Conservation (phyloP, 2,113 vertebrate genomes). For the Lamprologus callipterus region DNA sequence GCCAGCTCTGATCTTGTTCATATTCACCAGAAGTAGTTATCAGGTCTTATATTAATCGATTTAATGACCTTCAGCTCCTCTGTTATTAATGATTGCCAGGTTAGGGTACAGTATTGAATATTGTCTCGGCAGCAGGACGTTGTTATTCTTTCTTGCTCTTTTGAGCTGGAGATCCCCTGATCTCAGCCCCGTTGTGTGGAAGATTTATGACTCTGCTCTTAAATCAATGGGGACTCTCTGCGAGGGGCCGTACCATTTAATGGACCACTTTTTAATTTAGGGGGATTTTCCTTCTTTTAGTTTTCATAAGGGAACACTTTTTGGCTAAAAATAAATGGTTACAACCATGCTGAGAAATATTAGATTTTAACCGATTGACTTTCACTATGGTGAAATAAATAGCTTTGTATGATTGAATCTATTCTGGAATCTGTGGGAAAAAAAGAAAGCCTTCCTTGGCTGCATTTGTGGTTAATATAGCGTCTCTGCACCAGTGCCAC, state of each 20-base stretch:
- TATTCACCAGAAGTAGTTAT: neutral
- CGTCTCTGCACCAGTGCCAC: neutral
- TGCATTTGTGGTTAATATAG: constrained; percentile 12
- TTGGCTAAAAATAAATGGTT: constrained; percentile 17
- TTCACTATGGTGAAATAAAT: constrained; percentile 7
- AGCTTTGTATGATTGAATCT: constrained; percentile 1
- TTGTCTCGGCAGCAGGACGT: constrained; percentile 21
- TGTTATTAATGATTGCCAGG: constrained; percentile 55
- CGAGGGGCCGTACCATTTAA: constrained; percentile 42
- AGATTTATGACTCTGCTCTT: constrained; percentile 63
- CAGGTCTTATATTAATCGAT: constrained; percentile 33
- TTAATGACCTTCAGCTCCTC: constrained; percentile 30
- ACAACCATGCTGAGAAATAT: constrained; percentile 1
- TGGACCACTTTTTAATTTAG: constrained; percentile 49
- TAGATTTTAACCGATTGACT: constrained; percentile 4
- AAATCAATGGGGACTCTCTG: constrained; percentile 54
- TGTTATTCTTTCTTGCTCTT: constrained; percentile 51
- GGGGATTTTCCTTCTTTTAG: constrained; percentile 24
- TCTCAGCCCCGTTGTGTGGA: constrained; percentile 38
- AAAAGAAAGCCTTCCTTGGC: neutral
- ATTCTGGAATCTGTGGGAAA: neutral
- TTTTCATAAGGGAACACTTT: constrained; percentile 30
- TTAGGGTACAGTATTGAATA: constrained; percentile 37
- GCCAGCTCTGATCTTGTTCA: constrained; percentile 1
- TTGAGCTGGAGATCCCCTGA: constrained; percentile 33